These are phyloP conservation scores for Propithecus perrieri DNA, from an alignment of 2,797 vertebrate species.

Conservation along the genomic window DNA sequence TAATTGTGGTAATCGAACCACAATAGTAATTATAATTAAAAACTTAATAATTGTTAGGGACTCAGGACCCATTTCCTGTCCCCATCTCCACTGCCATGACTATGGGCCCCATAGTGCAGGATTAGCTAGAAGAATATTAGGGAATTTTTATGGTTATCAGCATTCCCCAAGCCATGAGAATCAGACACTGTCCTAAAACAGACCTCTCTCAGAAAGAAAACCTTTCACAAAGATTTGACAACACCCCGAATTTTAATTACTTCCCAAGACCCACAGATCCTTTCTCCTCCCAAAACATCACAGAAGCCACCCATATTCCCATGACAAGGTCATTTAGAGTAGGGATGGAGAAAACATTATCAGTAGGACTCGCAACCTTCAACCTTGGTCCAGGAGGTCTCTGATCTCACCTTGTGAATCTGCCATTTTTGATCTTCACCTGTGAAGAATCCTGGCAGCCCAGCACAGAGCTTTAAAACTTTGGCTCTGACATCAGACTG, in stretches of 20 bases:
- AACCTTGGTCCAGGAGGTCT: background rate
- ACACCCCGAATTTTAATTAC: background rate
- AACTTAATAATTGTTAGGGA: background rate
- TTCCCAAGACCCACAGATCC: background rate
- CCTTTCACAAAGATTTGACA: background rate
- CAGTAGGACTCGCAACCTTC: background rate
- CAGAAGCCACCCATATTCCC: background rate
- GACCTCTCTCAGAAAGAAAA: conserved; percentile 17
- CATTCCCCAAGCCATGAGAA: background rate
- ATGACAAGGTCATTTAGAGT: background rate
- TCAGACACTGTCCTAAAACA: background rate
- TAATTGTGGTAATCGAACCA: background rate
- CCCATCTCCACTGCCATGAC: background rate
- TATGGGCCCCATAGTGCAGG: background rate
- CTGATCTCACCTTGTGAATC: background rate
- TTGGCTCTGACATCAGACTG: background rate
- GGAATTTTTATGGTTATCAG: background rate
- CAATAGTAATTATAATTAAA: background rate
- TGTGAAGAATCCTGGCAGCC: background rate
- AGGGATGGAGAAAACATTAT: background rate
- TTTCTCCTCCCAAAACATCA: background rate
- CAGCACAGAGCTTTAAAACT: background rate
- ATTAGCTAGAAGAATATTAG: background rate
- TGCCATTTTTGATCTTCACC: background rate
- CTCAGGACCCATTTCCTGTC: background rate